Base-by-base conservation (phyloP, 2,113 vertebrate genomes). In the Osmerus mordax region DNA sequence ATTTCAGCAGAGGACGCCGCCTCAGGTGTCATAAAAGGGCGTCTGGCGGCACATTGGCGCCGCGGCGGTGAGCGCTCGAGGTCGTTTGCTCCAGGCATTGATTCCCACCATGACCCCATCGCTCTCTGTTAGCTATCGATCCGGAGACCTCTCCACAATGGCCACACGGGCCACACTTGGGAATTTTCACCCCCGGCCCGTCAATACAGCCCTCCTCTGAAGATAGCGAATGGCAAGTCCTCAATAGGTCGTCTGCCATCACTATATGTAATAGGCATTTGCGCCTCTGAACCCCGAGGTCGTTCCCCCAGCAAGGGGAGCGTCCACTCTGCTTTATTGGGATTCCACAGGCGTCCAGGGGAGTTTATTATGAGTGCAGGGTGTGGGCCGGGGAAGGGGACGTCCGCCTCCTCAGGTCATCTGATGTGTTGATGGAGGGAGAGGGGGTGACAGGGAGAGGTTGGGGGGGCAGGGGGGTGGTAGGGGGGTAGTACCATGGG, bases 1-100 rank as follows among this genome's bases (percentile, higher is more conserved):
- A 89, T 89, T 89, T 89, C 78, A 76, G 74, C 84, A 86, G 88
- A 89, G 89, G 88, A 84, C 89, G 73, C 83, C 70, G 71, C 86
- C 85, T 89, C 85, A 86, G 89, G 87, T 89, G 87, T 90, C 87
- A 86, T 78, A 67, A 81, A 59, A 67, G 68, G 83, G 61, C 36
- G 36, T 8, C 6, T 8, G 36, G 36, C 36, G 36, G 8, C 6
- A 41, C 36, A 9, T 41, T 9, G 36, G 36, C 36, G 36, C 69
- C 78, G 83, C 85, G 73, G 77, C 72, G 47, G 53, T 65, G 71
- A 85, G 84, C 81, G 83, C 80, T 82, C 75, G 85, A 90, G 89
- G 88, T 90, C 85, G 72, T 89, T 88, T 86, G 86, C 84, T 82
- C 83, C 62, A 21, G 11, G 72, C 87, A 91, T 88, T 84, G 88